phyloP scores from a whole-genome alignment of 1,140 invertebrate species.

The Monochamus saltuarius region DNA sequence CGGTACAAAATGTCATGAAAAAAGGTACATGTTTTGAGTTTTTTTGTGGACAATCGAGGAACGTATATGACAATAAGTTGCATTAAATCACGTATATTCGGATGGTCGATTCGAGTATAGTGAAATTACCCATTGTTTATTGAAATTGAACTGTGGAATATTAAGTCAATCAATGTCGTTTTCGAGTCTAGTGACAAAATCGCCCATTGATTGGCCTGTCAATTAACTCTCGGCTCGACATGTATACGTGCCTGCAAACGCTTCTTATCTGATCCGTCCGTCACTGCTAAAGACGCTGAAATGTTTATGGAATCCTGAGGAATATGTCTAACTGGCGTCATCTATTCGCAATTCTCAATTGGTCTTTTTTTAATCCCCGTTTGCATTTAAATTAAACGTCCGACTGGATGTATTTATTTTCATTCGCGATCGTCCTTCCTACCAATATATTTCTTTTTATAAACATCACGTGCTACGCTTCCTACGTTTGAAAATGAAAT shows the following conservation, averaged over 20 bases:
- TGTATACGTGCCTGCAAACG: slow-evolving; percentile 49
- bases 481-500: too few species aligned
- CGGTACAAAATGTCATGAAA: slow-evolving; percentile 19
- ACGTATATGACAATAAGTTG: slow-evolving; percentile 20
- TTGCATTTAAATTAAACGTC: slow-evolving; percentile 25
- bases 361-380: slow-evolving; percentile 26
- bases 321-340: slow-evolving; percentile 44
- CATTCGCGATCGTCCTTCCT: too few species aligned
- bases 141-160: slow-evolving; percentile 48
- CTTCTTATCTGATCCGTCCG: slow-evolving; percentile 49
- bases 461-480: too few species aligned
- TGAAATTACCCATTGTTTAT: slow-evolving; percentile 51
- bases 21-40: slow-evolving; percentile 13
- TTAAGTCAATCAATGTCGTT: slow-evolving; percentile 50
- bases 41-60: slow-evolving; percentile 21
- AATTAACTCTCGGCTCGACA: slow-evolving; percentile 50
- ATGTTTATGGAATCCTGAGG: slow-evolving; percentile 48
- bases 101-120: slow-evolving; percentile 33
- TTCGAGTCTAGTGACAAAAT: slow-evolving; percentile 48
- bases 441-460: too few species aligned
- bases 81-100: slow-evolving; percentile 43
- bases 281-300: slow-evolving; percentile 43
- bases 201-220: slow-evolving; percentile 50
- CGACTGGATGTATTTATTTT: neutral
- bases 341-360: slow-evolving; percentile 38